A percentile compares a stretch with the other conserved stretches of the same genome.
Conservation (phyloP, 30 jellyfish, hydroid and myxozoan species). For the Hydra vulgaris region DNA sequence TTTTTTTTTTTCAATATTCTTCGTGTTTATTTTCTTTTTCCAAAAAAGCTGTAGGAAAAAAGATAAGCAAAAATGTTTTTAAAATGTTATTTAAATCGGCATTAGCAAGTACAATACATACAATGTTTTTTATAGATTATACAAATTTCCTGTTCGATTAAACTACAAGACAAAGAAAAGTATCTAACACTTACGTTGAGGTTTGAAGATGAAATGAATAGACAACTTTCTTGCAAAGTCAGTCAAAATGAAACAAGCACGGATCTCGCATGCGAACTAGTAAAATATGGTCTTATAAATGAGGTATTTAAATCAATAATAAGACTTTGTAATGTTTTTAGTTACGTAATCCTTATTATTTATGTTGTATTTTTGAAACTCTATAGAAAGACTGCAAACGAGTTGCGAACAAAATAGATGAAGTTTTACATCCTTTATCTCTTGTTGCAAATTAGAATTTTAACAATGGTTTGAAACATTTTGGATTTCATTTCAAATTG, state of each 20-base stretch:
- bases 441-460: not conserved
- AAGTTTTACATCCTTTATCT: conserved; percentile 21
- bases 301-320: conserved; percentile 27
- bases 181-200: conserved; percentile 51
- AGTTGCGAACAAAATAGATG: conserved; percentile 53
- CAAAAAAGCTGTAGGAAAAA: too few species aligned
- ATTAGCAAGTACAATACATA: too few species aligned
- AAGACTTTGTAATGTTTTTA: not conserved
- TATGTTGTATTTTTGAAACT: not conserved
- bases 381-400: conserved; percentile 54
- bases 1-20: not conserved
- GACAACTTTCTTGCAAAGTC: conserved; percentile 80
- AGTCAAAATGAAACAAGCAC: conserved; percentile 59
- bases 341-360: not conserved
- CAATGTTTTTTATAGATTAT: conserved; percentile 46
- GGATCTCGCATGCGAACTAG: conserved; percentile 84
- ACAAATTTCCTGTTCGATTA: conserved; percentile 68
- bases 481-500: too few species aligned
- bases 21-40: too few species aligned
- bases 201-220: conserved; percentile 84
- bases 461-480: too few species aligned
- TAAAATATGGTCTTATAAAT: conserved; percentile 64
- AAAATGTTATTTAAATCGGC: too few species aligned
- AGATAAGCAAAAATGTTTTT: too few species aligned
- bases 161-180: conserved; percentile 43